Base-by-base conservation (phyloP, 1,140 invertebrate genomes). In the Drosophila murphyi region DNA sequence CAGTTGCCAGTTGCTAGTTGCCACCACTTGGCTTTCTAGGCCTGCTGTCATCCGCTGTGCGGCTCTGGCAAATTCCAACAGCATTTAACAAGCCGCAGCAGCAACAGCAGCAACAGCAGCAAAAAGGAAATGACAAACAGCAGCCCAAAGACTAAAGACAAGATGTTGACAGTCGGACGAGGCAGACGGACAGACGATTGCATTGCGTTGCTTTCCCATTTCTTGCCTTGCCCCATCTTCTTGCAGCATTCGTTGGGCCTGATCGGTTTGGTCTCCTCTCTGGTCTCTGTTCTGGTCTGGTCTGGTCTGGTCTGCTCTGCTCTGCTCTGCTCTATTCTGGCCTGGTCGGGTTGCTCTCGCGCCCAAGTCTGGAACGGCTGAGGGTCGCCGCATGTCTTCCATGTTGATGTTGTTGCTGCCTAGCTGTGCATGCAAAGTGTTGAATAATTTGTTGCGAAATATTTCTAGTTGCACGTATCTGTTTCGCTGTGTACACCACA, bases 401-500 rank as follows among this genome's bases (percentile, higher is more conserved):
- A 43, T 77, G 48, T 52, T 20, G 47, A 41, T 63, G 68, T 50
- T 68, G 78, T 64, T 41, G 35, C 39, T 50, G 70, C 51, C 56
- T 35, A 70, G 72, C 62, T 82, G 76, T 77, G 72, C 76, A 88
- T 87, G 83, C 83, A 88, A 87, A 87, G 83, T 87, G 83, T 87
- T 87, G 83, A 88, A 88, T 88, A 88, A 88, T 88, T 88, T 88
- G 83, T 88, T 88, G 85, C 76, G 83, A 88, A 88, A 88, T 88
- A 83, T 83, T 88, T 88, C 83, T 80, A 80, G 83, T 74, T 75
- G 63, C 79, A 69, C 60, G 74, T 65, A 69, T 76, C 64, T 55
- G 63, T 61, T 68, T 67, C 50, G 50, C 51, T n/a, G 12, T 5
- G 62, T 57, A 6, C 80, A 87, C 83, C 82, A 3, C 5, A 59